Conservation (phyloP, 2,113 vertebrate species). For the Leptobrachium leishanense region DNA sequence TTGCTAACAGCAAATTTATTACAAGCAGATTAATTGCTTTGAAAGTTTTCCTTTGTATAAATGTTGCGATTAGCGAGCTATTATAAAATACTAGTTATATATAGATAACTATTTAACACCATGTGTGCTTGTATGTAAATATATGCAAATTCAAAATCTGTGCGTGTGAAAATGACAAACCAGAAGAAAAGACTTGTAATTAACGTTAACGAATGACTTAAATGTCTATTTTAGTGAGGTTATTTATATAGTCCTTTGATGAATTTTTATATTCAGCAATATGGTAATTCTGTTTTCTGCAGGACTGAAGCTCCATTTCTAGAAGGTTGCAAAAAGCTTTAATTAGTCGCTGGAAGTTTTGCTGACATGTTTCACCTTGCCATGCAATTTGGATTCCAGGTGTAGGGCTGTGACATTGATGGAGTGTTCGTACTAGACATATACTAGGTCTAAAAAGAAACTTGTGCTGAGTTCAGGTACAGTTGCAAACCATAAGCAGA, state of each 20-base stretch:
- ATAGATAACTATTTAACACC: background rate
- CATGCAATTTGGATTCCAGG: conserved; percentile 13
- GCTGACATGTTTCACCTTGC: conserved; percentile 38
- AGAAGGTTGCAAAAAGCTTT: conserved; percentile 25
- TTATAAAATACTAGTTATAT: background rate
- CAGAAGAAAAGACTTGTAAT: background rate
- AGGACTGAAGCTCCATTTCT: conserved; percentile 18
- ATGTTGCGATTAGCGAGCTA: too few relatives aligned
- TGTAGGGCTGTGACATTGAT: conserved; percentile 28
- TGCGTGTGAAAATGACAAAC: background rate
- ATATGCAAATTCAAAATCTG: conserved; percentile 3
- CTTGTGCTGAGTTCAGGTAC: background rate
- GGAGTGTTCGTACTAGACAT: background rate
- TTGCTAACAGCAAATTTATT: too few relatives aligned
- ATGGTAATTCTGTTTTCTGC: conserved; percentile 34
- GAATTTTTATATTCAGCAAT: conserved; percentile 25
- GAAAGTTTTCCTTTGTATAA: too few relatives aligned
- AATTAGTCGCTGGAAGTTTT: conserved; percentile 36
- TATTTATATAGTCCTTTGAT: background rate
- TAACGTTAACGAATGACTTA: background rate
- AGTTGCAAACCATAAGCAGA: background rate
- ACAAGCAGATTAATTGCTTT: too few relatives aligned
- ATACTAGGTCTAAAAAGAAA: background rate
- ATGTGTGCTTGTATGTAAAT: background rate
- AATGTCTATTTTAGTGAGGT: background rate